Evolutionary conservation across 2,113 vertebrate genomes (phyloP).

Genomic region (Hydrolagus affinis): DNA sequence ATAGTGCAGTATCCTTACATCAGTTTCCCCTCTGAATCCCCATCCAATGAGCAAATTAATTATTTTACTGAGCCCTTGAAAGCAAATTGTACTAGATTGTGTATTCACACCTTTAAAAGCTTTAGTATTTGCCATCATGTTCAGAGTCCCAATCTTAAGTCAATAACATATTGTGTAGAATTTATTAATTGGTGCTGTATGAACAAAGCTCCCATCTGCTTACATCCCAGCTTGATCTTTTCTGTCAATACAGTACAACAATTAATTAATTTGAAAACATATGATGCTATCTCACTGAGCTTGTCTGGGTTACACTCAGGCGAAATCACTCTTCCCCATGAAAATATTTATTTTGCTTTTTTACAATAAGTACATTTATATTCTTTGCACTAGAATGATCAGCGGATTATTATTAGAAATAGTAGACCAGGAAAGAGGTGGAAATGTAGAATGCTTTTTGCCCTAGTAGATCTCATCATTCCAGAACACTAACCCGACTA

Average conservation of each 20-base stretch:
- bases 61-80: neutral
- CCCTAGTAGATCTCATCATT: no score
- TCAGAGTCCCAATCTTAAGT: no score
- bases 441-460: no score
- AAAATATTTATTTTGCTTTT: neutral
- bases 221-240: neutral
- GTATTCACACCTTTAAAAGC: neutral
- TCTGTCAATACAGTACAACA: neutral
- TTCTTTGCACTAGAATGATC: no score
- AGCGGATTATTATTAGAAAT: no score
- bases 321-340: neutral
- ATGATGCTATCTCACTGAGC: neutral
- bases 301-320: neutral
- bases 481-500: no score
- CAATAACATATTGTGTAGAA: neutral
- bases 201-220: neutral
- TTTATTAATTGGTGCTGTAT: neutral
- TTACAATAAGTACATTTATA: no score
- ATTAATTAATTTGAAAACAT: no score
- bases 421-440: no score
- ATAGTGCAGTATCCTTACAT: neutral
- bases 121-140: no score
- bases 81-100: neutral
- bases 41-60: neutral
- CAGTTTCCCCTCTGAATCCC: neutral